Percentiles rank a stretch among this genome's conserved stretches.
Conservation (phyloP, 2,113 vertebrate species). For the Bos javanicus region DNA sequence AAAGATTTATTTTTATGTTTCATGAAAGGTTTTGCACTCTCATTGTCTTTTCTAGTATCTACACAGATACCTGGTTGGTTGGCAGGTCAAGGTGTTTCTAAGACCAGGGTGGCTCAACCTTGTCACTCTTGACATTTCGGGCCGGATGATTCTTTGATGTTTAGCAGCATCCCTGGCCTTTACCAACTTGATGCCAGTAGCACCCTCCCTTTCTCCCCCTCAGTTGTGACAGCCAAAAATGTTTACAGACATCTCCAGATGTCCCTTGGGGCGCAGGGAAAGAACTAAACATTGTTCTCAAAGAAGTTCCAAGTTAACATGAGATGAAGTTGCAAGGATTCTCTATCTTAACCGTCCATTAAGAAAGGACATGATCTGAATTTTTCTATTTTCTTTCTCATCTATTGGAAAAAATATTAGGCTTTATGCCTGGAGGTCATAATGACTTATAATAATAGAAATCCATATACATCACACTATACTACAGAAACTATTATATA, state of each 20-base stretch:
- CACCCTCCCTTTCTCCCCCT: background rate
- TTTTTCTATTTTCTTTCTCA: background rate
- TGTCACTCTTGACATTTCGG: background rate
- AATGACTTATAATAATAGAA: background rate
- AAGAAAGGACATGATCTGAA: background rate
- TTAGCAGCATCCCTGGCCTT: background rate
- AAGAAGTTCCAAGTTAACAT: background rate
- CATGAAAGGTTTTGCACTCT: background rate
- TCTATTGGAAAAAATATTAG: background rate
- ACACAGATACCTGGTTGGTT: background rate
- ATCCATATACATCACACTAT: background rate
- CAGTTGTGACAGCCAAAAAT: background rate
- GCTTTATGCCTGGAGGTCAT: background rate
- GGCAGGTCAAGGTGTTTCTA: background rate
- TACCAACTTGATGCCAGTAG: background rate
- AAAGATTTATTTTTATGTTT: background rate
- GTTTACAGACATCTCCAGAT: background rate
- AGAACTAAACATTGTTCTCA: background rate
- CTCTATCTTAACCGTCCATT: background rate
- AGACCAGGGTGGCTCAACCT: background rate
- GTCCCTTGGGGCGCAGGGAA: background rate
- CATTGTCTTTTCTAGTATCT: background rate
- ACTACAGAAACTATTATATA: background rate
- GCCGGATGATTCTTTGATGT: background rate
- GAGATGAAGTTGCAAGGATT: background rate